Conservation (phyloP, 1,140 invertebrate genomes). For the Physella acuta region DNA sequence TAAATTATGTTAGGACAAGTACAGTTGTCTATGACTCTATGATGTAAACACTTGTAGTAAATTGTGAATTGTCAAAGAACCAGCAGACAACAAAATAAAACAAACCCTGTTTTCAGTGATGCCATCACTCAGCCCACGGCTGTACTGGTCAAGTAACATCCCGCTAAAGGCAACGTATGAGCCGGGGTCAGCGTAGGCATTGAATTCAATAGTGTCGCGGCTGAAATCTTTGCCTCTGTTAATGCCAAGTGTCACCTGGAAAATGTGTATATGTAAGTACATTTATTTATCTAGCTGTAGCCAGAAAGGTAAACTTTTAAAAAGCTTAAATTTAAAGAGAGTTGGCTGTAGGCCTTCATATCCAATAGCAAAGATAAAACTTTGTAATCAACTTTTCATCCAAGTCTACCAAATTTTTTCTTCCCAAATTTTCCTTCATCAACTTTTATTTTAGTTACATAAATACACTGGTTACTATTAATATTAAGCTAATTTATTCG, state of each 20-base stretch:
- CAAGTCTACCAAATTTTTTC: too few relatives aligned
- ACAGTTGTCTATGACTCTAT: too few relatives aligned
- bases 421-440: too few relatives aligned
- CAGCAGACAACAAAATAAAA: too few relatives aligned
- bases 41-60: too few relatives aligned
- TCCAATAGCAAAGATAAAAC: too few relatives aligned
- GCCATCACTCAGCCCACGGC: slow-evolving; percentile 90
- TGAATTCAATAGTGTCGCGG: slow-evolving; percentile 86
- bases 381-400: too few relatives aligned
- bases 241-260: slow-evolving; percentile 80
- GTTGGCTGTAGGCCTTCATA: too few relatives aligned
- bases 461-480: not conserved
- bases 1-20: too few relatives aligned
- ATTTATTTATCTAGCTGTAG: slow-evolving; percentile 8
- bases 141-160: slow-evolving; percentile 72
- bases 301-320: not conserved
- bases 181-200: slow-evolving; percentile 87
- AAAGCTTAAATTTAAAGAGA: not conserved
- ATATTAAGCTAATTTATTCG: not conserved
- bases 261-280: slow-evolving; percentile 25
- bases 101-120: slow-evolving; percentile 81
- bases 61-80: too few relatives aligned
- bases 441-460: too few relatives aligned
- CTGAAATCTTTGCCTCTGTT: slow-evolving; percentile 91
- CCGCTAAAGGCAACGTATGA: slow-evolving; percentile 79